Base-by-base conservation (phyloP, 1,140 invertebrate species). In the Diplogasteroides magnus region DNA sequence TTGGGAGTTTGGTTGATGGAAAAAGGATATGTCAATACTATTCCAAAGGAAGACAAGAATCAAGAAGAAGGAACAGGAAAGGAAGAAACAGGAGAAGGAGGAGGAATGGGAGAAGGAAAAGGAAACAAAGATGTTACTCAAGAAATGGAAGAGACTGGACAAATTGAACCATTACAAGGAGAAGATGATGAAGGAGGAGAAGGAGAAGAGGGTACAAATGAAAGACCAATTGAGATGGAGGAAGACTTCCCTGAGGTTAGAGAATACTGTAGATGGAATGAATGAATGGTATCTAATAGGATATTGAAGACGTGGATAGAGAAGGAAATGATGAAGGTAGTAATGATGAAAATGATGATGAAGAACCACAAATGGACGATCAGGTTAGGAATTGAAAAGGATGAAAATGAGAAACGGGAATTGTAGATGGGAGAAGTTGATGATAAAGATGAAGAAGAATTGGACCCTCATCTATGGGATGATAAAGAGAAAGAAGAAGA, bases 91-190 rank as follows among this genome's bases (percentile, higher is more conserved):
- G 75, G 66, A 19, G 73, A 76, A 71, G 72, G 72, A 75, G 63
- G 68, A 48, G 77, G 76, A 29, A 78, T 77, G 58, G 76, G 76
- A n/a, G 76, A 78, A 32, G 77, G 73, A 25, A 77, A 77, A 13
- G 83, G 78, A 19, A 82, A 82, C 31, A 93, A 92, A 79, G 94
- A 98, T 86, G 92, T 97, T 2, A 97, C 93, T 0, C 93, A 97
- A 65, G 86, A 88, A 81, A 92, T 97, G 37, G 92, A 97, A 83
- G 90, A 87, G 63, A 90, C 97, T 86, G 95, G 97, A 86, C 94
- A 86, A 79, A 84, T 86, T 61, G 80, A 82, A 62, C 81, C 77
- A 3, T 62, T 81, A 3, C 75, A 78, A 67, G 77, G 74, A 48
- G 60, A 71, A 32, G 64, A 61, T 31, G 28, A 77, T 31, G 26